Evolutionary conservation across 2,797 vertebrate genomes (phyloP).

Genomic region (Schizopygopsis pylzovi): DNA sequence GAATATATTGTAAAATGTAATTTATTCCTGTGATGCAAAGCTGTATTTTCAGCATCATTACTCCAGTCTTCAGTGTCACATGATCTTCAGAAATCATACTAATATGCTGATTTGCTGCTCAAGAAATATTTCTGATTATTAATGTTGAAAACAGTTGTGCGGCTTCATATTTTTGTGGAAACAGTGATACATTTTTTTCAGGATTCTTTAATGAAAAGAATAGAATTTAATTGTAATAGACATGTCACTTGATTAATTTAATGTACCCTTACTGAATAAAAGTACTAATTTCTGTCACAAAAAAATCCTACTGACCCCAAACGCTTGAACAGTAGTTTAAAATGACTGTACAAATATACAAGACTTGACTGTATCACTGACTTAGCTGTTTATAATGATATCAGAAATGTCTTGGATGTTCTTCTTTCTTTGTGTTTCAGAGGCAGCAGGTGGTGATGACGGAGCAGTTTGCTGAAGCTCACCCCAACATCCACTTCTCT

Average conservation of each 20-base stretch:
- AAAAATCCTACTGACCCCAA: not conserved
- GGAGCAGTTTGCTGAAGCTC: conserved; percentile 80
- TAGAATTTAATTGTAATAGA: not conserved
- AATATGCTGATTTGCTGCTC: not conserved
- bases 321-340: not conserved
- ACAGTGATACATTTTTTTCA: not conserved
- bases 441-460: conserved; percentile 85
- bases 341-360: not conserved
- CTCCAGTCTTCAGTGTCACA: not conserved
- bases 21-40: not conserved
- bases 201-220: not conserved
- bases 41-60: not conserved
- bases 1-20: not conserved
- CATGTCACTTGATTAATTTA: not conserved
- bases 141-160: not conserved
- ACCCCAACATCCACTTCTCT: conserved; percentile 80
- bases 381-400: not conserved
- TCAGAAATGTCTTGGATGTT: not conserved
- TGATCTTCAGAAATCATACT: not conserved
- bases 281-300: not conserved
- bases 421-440: conserved; percentile 67
- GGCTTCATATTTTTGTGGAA: not conserved
- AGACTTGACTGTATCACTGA: not conserved
- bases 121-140: not conserved
- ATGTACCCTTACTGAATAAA: not conserved